Base-by-base conservation (phyloP, 2,888 invertebrate genomes). In the Epirrhoe tristata region DNA sequence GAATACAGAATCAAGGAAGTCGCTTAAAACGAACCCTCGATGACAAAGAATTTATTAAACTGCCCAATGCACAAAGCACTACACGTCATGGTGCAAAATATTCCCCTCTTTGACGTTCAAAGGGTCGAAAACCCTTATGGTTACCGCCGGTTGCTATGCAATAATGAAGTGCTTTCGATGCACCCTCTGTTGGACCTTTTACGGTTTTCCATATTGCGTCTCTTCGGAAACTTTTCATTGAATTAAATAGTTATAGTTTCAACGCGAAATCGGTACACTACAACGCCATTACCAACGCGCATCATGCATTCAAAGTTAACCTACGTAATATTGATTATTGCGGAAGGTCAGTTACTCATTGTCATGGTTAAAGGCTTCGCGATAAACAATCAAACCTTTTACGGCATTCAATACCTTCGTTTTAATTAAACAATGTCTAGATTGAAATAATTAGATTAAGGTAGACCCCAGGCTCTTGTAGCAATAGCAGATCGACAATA, bases 401-500 rank as follows among this genome's bases (percentile, higher is more conserved):
- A 24, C 4, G 24, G 16, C 16, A 24, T 5, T 31, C 31, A 10
- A 10, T 14, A 36, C 5, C 17, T 39, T 17, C 17, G 12, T 24
- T 16, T 55, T 0, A 36, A 8, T 39, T 16, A 1, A 55, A 12
- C 39, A 4, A 17, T 12, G 39, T 7, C 12, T 16, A n/a, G 0
- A 54, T 10, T 32, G 1, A 16, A 16, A 54, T 36, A 10, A 6
- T 24, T 17, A 58, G 16, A 34, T 58, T 32, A 32, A 58, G 14
- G 31, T 52, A 52, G n/a, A 10, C 39, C 31, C 36, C 51, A 58
- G 34, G n/a, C 34, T 64, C 43, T 39, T 46, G 48, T 57, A 70
- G 56, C 61, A 46, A 66, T 63, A 69, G 59, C 57, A 59, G 58
- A 67, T 69, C 68, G 66, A 63, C 39, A 61, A 66, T 66, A 62